Base-by-base conservation (phyloP, 1,140 invertebrate genomes). In the Pteromalus puparum region DNA sequence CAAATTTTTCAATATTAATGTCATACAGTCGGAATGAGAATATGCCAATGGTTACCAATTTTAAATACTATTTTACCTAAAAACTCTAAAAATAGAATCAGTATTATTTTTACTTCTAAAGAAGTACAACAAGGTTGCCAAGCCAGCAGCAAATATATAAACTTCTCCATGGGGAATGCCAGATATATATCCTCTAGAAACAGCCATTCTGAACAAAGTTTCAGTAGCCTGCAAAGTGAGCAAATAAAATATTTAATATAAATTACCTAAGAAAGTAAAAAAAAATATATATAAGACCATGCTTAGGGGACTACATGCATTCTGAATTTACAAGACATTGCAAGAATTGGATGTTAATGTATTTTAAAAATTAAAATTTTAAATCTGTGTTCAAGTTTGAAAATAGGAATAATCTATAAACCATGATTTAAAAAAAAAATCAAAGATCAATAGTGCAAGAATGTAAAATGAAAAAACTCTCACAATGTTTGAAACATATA, bases 401-500 rank as follows among this genome's bases (percentile, higher is more conserved):
- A 30, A 30, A 30, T 3, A 30, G 30, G 30, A 30, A 30, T 30
- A 30, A 30, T 30, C 30, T 30, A 30, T 30, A 1, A 30, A 30
- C 30, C 30, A 30, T 30, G 30, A 30, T 30, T 30, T 3, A 30
- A 30, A 30, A 30, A 30, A 74, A 75, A 48, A 85, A 28, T 61
- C n/a, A 18, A 42, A 79, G 1, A 81, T 86, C 76, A 83, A 73
- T 78, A 34, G 48, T 38, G 7, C 30, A 87, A 21, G 12, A n/a
- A 34, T 15, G 81, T 61, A 70, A 70, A 77, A 10, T 77, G n/a
- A 76, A 61, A 76, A 79, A 24, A 53, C 26, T 61, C 95, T 94
- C 93, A 95, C 95, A 89, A 97, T 94, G 93, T 97, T 98, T 70
- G 96, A 95, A 75, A 97, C 96, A 92, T 98, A 97, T 18, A 97